Evolutionary conservation across 2,797 vertebrate species (phyloP).

Genomic region (Sebastiscus albofasciatus): DNA sequence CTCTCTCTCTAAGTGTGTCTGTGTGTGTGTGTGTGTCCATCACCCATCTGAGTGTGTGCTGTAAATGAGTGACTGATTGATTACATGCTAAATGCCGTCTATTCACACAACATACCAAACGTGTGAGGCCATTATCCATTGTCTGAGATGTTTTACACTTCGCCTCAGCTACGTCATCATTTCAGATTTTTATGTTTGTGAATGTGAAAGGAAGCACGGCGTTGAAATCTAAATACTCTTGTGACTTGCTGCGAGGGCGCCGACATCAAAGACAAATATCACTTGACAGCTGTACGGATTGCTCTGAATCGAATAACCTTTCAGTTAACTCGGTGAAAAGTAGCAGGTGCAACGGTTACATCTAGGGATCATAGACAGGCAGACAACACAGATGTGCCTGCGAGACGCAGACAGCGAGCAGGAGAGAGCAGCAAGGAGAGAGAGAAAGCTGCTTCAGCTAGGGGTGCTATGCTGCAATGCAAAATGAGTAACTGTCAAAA

Average conservation of each 20-base stretch:
- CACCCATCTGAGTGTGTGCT: constrained; percentile 35
- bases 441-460: constrained; percentile 12
- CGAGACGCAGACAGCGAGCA: constrained; percentile 42
- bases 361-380: constrained; percentile 67
- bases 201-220: neutral
- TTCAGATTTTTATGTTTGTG: neutral
- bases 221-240: neutral
- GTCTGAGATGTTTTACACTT: constrained; percentile 15
- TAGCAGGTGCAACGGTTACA: constrained; percentile 76
- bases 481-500: constrained; percentile 76
- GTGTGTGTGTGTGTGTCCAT: constrained; percentile 12
- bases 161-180: neutral
- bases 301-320: constrained; percentile 74
- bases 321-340: constrained; percentile 76
- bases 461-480: constrained; percentile 30
- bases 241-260: constrained; percentile 10
- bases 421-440: constrained; percentile 16
- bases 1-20: neutral
- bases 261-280: constrained; percentile 45
- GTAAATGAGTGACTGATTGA: constrained; percentile 65
- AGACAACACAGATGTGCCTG: constrained; percentile 72
- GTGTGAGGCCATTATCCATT: constrained; percentile 9
- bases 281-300: constrained; percentile 66
- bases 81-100: constrained; percentile 48
- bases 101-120: constrained; percentile 39